phyloP scores from a whole-genome alignment of 2,113 vertebrate species.

The Neomonachus schauinslandi region DNA sequence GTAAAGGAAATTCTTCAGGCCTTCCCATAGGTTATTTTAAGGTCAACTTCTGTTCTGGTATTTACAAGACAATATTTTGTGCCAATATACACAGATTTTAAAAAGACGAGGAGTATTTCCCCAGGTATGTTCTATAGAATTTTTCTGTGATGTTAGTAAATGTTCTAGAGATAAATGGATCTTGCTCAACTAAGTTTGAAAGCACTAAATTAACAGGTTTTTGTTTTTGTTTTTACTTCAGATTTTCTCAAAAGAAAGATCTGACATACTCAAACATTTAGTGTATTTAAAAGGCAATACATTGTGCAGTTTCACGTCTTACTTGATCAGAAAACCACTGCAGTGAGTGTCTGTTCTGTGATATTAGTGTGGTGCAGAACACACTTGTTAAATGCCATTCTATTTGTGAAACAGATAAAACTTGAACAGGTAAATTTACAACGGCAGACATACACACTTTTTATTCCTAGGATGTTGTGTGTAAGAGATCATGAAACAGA shows the following conservation, averaged over 20 bases:
- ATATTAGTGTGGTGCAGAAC: not conserved
- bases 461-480: not conserved
- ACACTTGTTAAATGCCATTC: not conserved
- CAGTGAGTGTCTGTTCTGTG: not conserved
- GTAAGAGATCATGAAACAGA: not conserved
- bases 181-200: conserved; percentile 24
- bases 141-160: not conserved
- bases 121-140: not conserved
- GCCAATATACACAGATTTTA: not conserved
- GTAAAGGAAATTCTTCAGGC: not conserved
- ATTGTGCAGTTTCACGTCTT: not conserved
- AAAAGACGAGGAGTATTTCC: not conserved
- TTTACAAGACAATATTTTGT: not conserved
- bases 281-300: not conserved
- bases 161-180: not conserved
- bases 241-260: not conserved
- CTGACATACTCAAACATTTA: not conserved
- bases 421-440: not conserved
- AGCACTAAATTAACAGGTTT: not conserved
- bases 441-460: not conserved
- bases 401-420: not conserved
- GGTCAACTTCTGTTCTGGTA: not conserved
- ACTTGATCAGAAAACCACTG: not conserved
- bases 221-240: not conserved
- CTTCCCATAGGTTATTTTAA: conserved; percentile 22